Conservation (phyloP, 2,888 invertebrate species). For the Epsilonema sp. region DNA sequence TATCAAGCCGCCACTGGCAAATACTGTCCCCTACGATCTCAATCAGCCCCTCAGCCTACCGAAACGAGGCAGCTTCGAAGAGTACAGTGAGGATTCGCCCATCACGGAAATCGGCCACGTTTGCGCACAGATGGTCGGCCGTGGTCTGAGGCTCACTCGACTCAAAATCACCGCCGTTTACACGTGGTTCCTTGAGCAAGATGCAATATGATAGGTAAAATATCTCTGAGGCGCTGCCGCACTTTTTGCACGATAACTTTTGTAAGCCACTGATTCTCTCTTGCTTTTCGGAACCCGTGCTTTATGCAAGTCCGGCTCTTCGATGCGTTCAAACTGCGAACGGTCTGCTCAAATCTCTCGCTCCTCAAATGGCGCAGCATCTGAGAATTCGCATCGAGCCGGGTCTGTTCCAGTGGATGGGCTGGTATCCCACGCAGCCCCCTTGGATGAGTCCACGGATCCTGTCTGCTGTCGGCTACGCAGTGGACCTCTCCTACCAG, state of each 20-base stretch:
- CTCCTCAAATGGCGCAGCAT: background rate
- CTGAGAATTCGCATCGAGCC: conserved; percentile 54
- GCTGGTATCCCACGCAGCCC: conserved; percentile 60
- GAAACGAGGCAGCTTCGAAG: conserved; percentile 35
- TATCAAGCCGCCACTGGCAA: too few species aligned
- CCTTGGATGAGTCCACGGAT: conserved; percentile 47
- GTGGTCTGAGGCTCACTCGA: conserved; percentile 32
- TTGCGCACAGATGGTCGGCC: conserved; percentile 11
- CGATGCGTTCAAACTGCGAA: conserved; percentile 66
- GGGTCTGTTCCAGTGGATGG: conserved; percentile 72
- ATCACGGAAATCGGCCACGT: conserved; percentile 56
- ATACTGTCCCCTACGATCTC: too few species aligned
- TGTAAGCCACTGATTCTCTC: too few species aligned
- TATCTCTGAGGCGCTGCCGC: too few species aligned
- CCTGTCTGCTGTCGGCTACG: background rate
- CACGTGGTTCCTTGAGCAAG: too few species aligned
- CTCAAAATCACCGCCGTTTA: conserved; percentile 52
- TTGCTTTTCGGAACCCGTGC: too few species aligned
- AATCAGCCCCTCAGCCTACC: conserved; percentile 63
- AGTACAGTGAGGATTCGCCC: conserved; percentile 64
- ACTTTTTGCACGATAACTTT: too few species aligned
- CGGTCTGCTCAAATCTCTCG: conserved; percentile 30
- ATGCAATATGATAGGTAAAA: too few species aligned
- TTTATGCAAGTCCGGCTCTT: conserved; percentile 67
- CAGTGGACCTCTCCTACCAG: background rate